A percentile compares a stretch with the other conserved stretches of the same genome.
Conservation (phyloP, 2,888 invertebrate genomes). For the Harpalus rufipes region DNA sequence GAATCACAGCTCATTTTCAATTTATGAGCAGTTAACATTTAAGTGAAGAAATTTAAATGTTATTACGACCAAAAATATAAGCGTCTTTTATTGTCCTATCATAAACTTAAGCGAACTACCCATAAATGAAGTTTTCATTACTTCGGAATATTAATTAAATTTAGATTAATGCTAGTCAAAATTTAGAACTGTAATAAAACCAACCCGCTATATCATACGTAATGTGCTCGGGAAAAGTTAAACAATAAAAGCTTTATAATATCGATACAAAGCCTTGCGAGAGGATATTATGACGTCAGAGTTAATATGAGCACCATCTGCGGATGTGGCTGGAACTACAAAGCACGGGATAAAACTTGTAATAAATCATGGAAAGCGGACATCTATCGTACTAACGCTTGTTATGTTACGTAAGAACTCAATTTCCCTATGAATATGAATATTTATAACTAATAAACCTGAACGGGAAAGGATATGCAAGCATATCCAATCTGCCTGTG, state of each 20-base stretch:
- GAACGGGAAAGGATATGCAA: background rate
- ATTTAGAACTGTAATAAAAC: background rate
- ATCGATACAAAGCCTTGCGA: background rate
- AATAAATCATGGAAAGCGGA: constrained; percentile 20
- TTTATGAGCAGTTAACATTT: no score
- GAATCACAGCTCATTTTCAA: no score
- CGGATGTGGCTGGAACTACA: constrained; percentile 27
- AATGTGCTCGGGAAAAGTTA: background rate
- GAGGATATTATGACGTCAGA: constrained; percentile 13
- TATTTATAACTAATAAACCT: constrained; percentile 9
- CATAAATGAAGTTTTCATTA: background rate
- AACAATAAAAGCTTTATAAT: background rate
- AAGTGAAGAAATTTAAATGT: background rate
- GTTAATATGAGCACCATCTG: constrained; percentile 23
- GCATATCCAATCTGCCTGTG: background rate
- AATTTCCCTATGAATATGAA: constrained; percentile 34
- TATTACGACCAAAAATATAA: background rate
- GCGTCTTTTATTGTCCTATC: background rate
- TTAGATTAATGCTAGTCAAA: background rate
- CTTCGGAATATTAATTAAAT: background rate
- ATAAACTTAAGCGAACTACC: background rate
- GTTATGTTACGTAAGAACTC: constrained; percentile 31
- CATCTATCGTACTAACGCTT: constrained; percentile 30
- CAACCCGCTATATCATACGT: background rate
- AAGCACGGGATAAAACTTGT: constrained; percentile 1